These are phyloP conservation scores for Drosophila erecta DNA, from an alignment of 1,140 invertebrate species.

Conservation along the genomic window DNA sequence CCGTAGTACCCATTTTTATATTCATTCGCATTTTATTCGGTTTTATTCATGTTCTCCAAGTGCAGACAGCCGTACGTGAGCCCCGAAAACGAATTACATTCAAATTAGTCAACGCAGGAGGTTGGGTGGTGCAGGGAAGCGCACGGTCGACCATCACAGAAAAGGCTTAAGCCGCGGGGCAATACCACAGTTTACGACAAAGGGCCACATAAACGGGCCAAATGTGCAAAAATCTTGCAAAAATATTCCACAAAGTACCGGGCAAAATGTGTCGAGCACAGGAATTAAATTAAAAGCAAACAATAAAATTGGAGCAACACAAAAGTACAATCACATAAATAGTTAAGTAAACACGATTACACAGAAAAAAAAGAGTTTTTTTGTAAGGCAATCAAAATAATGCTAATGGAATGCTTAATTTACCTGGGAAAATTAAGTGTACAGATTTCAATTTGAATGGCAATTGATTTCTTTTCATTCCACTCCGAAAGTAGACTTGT, in stretches of 20 bases:
- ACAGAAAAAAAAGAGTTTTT: no score
- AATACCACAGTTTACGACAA: constrained; percentile 50
- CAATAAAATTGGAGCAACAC: background rate
- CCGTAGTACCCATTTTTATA: constrained; percentile 7
- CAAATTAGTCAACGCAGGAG: constrained; percentile 60
- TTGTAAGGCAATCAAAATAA: no score
- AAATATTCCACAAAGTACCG: constrained; percentile 6
- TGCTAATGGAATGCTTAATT: no score
- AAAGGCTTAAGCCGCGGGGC: constrained; percentile 23
- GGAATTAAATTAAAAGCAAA: constrained; percentile 18
- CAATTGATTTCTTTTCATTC: background rate
- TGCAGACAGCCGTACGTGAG: constrained; percentile 57
- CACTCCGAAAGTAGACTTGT: no score
- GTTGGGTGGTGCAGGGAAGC: background rate
- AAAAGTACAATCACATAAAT: background rate
- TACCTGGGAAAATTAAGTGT: no score
- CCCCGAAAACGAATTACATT: constrained; percentile 65
- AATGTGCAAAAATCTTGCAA: constrained; percentile 52
- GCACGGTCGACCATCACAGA: background rate
- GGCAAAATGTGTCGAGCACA: constrained; percentile 39
- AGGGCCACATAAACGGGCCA: constrained; percentile 31
- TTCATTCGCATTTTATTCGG: constrained; percentile 37
- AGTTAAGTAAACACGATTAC: no score
- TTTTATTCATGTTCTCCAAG: constrained; percentile 50
- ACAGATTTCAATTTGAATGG: no score